Evolutionary conservation across 2,888 invertebrate species (phyloP), one percentile per base, ranked within the genome.

Genomic region (Oscheius myriophilus): DNA sequence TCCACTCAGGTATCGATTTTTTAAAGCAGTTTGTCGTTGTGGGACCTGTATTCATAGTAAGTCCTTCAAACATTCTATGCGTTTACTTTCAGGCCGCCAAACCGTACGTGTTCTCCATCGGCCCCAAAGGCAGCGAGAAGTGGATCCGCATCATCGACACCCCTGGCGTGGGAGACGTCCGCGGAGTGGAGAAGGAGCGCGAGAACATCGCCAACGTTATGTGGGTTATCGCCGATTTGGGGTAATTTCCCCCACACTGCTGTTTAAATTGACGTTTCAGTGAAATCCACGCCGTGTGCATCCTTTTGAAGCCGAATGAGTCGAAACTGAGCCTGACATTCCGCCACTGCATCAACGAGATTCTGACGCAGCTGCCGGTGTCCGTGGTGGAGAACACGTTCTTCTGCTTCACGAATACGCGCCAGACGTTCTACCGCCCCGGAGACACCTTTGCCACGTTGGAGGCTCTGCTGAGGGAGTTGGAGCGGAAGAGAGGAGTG

Each of bases 101-200:
- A 46, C n/a, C 42, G n/a, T 57, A 41, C 21, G n/a, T 57, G 18
- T 57, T 57, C 21, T 2, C 21, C 12, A 14, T 39, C 14, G 43
- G 57, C 9, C n/a, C 16, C n/a, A 41, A 33, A 11, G 49, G 9
- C n/a, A 33, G 18, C 6, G 26, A 61, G 61, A 43, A 46, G 45
- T 18, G 11, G 14, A 61, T 61, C 16, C 14, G 39, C 1, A 61
- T 61, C 26, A 61, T 61, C 39, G 61, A 61, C 18, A 61, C 61
- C n/a, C 61, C 61, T 9, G 61, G 61, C 21, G 21, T 61, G 25
- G 61, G 61, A 26, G 61, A 61, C n/a, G 25, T n/a, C 18, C 16
- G 46, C 7, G 61, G 61, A 16, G 7, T 61, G 12, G 16, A 12
- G 12, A 25, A 51, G 46, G 61, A 61, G 9, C 45, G 33, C 18